Evolutionary conservation across 2,888 invertebrate genomes (phyloP).

Genomic region (Aphodius granarius): DNA sequence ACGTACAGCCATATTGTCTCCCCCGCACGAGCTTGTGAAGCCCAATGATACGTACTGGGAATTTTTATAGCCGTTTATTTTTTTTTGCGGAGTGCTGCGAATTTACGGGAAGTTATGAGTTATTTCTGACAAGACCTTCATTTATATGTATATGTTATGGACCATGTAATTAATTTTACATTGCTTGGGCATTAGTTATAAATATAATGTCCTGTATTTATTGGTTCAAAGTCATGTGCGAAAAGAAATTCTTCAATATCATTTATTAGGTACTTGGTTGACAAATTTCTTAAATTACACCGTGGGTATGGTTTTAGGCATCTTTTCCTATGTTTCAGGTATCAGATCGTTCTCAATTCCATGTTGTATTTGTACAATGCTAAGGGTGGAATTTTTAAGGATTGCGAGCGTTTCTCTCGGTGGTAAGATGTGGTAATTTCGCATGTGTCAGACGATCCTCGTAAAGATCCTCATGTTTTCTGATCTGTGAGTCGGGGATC

Average conservation of each 20-base stretch:
- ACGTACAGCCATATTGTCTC: background rate
- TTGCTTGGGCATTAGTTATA: too few species aligned
- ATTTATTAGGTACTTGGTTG: too few species aligned
- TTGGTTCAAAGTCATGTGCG: too few species aligned
- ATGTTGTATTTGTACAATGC: background rate
- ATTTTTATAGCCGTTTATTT: background rate
- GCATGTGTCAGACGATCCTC: background rate
- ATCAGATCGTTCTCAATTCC: too few species aligned
- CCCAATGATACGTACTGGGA: background rate
- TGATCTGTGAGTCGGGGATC: background rate
- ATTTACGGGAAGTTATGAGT: background rate
- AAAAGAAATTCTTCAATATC: too few species aligned
- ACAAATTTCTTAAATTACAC: too few species aligned
- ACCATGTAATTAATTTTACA: too few species aligned
- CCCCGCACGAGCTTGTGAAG: background rate
- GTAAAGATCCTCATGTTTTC: background rate
- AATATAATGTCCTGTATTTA: too few species aligned
- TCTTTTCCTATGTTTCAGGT: too few species aligned
- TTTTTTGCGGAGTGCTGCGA: background rate
- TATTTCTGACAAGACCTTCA: background rate
- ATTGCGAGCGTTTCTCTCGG: background rate
- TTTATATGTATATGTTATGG: too few species aligned
- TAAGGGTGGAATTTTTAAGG: background rate
- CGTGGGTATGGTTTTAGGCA: too few species aligned
- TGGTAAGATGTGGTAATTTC: background rate